Base-by-base conservation (phyloP, 1,140 invertebrate species). In the Babylonia areolata region DNA sequence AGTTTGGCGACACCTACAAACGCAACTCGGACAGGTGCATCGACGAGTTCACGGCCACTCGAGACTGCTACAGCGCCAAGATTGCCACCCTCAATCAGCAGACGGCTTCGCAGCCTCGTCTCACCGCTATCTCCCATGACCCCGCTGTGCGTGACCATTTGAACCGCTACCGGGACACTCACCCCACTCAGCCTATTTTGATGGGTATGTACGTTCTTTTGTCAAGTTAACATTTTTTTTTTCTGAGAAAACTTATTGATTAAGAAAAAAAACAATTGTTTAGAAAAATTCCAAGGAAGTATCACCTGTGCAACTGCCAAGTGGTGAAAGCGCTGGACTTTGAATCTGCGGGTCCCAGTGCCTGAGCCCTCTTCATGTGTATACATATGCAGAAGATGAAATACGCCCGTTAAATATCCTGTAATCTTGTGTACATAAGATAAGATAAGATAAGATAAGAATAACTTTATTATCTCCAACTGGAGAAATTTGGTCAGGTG, bases 1-100 rank as follows among this genome's bases (percentile, higher is more conserved):
- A 92, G 83, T 94, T 93, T 89, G 93, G 94, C 71, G 90, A 91
- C 42, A 94, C 93, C 51, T 94, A 94, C 88, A 93, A 93, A 87
- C 89, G 90, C 33, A 92, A 93, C 84, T 94, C 93, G 88, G 94
- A 94, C 80, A 54, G 85, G 15, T 92, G 92, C 89, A 93, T 94
- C 81, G 93, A 93, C 78, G 89, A 93, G 80, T 92, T 91, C 85
- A 85, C 93, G 40, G 91, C 87, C 40, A 92, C 90, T 77, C 88
- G 89, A 71, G 87, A 93, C 51, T 90, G 87, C 79, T 87, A 93
- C 75, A 89, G 90, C 28, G 71, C 77, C 17, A 91, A 93, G 80
- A 86, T 88, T 80, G 82, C 80, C 3, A 92, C 93, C 81, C 84
- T 94, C 35, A 85, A 86, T 79, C 89, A 87, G 35, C 89, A 91